Percentiles rank a stretch among this genome's conserved stretches.
These are phyloP conservation scores for Apotomis turbidana DNA, from an alignment of 2,888 invertebrate genomes.

Conservation along the genomic window DNA sequence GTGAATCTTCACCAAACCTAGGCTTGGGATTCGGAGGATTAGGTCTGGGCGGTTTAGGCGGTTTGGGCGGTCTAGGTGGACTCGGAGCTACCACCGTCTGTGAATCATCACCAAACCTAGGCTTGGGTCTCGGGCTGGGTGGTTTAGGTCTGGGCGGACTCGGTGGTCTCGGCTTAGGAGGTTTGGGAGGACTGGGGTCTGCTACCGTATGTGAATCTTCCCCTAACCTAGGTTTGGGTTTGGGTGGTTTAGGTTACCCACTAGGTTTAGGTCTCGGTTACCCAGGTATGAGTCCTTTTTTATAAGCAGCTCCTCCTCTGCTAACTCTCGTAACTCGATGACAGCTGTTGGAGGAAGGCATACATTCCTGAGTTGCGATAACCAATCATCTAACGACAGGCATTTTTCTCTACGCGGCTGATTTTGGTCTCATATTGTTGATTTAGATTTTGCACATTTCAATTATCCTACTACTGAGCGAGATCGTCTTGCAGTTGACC, in stretches of 20 bases:
- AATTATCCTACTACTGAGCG: background rate
- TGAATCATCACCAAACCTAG: conserved; percentile 43
- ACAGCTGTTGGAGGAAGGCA: background rate
- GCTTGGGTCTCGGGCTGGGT: conserved; percentile 15
- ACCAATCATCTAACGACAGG: conserved; percentile 3
- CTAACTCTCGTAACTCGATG: background rate
- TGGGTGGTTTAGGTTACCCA: background rate
- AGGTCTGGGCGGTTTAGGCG: background rate
- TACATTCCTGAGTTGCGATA: background rate
- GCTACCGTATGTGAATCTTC: conserved; percentile 1
- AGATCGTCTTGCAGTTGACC: no score
- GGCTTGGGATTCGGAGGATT: background rate
- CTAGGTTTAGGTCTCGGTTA: background rate
- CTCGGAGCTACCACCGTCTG: conserved; percentile 44
- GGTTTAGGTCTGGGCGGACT: background rate
- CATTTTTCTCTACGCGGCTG: background rate
- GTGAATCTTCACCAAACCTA: background rate
- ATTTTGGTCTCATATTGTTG: conserved; percentile 35
- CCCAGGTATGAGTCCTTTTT: conserved; percentile 51
- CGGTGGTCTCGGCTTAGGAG: conserved; percentile 2
- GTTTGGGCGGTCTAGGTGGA: background rate
- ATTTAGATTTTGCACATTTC: conserved; percentile 4
- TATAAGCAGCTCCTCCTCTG: conserved; percentile 53
- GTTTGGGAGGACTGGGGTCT: background rate
- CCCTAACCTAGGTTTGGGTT: conserved; percentile 1